A percentile compares a stretch with the other conserved stretches of the same genome.
These are phyloP conservation scores for Tiliqua scincoides DNA, from an alignment of 2,113 vertebrate genomes.

Conservation along the genomic window DNA sequence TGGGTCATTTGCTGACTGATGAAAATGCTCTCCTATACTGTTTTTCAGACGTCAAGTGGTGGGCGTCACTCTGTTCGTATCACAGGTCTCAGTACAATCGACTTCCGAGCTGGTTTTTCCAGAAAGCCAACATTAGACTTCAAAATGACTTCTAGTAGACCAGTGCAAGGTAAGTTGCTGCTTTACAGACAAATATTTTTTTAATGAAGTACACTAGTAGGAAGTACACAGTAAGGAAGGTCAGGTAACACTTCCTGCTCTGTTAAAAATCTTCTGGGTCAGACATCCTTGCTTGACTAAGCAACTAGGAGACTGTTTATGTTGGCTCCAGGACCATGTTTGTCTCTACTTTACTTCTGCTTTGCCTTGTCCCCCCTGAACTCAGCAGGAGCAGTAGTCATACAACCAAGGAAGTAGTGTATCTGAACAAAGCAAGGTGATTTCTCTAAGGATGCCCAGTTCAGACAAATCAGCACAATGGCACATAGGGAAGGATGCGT, in stretches of 20 bases:
- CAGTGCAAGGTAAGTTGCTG: slow-evolving; percentile 88
- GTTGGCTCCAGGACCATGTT: too few species aligned
- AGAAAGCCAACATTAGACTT: slow-evolving; percentile 90
- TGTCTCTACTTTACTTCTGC: too few species aligned
- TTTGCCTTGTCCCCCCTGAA: too few species aligned
- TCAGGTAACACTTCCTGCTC: too few species aligned
- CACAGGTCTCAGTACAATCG: slow-evolving; percentile 95
- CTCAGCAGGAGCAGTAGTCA: neutral
- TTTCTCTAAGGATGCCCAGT: neutral
- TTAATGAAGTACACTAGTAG: neutral
- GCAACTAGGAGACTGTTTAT: too few species aligned
- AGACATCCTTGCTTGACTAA: too few species aligned
- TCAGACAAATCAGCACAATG: neutral
- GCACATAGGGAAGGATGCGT: neutral
- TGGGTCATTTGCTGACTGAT: neutral
- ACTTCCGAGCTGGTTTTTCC: slow-evolving; percentile 95
- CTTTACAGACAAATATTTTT: neutral
- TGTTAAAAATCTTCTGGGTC: too few species aligned
- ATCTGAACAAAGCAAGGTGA: too few species aligned
- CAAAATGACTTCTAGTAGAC: slow-evolving; percentile 88
- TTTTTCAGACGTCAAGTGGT: slow-evolving; percentile 86
- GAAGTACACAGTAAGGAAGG: too few species aligned
- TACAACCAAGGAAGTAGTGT: neutral
- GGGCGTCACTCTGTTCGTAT: slow-evolving; percentile 95
- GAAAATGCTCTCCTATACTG: neutral